Conservation (phyloP, 2,888 invertebrate genomes). For the Conops quadrifasciatus region DNA sequence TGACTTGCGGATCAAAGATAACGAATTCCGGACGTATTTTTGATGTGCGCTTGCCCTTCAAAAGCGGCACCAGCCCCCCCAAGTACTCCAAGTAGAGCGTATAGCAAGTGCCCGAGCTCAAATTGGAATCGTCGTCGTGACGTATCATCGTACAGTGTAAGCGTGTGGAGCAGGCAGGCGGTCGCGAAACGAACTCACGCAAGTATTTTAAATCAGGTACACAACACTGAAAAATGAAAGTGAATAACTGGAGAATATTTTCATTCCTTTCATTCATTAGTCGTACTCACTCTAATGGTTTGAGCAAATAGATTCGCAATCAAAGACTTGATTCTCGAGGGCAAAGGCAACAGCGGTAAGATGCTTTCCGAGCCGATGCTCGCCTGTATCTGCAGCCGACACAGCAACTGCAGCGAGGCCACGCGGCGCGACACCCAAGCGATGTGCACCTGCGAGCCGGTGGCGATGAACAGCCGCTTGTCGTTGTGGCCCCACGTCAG, state of each 20-base stretch:
- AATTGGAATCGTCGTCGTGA: slow-evolving; percentile 84
- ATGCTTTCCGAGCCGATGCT: slow-evolving; percentile 78
- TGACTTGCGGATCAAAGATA: slow-evolving; percentile 91
- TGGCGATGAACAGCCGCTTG: slow-evolving; percentile 90
- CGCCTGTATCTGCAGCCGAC: slow-evolving; percentile 82
- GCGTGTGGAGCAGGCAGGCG: slow-evolving; percentile 84
- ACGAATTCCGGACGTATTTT: slow-evolving; percentile 98
- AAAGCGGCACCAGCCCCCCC: slow-evolving; percentile 93
- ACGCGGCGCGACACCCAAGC: slow-evolving; percentile 93
- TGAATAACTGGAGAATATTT: not conserved
- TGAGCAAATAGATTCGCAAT: slow-evolving; percentile 89
- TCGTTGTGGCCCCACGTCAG: slow-evolving; percentile 99
- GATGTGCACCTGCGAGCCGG: slow-evolving; percentile 90
- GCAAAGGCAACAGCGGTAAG: slow-evolving; percentile 83
- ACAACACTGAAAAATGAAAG: slow-evolving; percentile 76
- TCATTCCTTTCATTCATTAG: not conserved
- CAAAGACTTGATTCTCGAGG: slow-evolving; percentile 83
- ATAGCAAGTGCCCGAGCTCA: slow-evolving; percentile 78
- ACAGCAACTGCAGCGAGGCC: slow-evolving; percentile 88
- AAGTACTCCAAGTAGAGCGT: slow-evolving; percentile 93
- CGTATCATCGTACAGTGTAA: slow-evolving; percentile 98
- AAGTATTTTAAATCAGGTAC: slow-evolving; percentile 89
- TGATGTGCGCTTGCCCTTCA: slow-evolving; percentile 94
- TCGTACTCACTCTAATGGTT: slow-evolving; percentile 82
- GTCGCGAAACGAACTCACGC: slow-evolving; percentile 91